A percentile compares a stretch with the other conserved stretches of the same genome.
Evolutionary conservation across 2,888 invertebrate genomes (phyloP).

Genomic region (Chaitophorus viminalis): DNA sequence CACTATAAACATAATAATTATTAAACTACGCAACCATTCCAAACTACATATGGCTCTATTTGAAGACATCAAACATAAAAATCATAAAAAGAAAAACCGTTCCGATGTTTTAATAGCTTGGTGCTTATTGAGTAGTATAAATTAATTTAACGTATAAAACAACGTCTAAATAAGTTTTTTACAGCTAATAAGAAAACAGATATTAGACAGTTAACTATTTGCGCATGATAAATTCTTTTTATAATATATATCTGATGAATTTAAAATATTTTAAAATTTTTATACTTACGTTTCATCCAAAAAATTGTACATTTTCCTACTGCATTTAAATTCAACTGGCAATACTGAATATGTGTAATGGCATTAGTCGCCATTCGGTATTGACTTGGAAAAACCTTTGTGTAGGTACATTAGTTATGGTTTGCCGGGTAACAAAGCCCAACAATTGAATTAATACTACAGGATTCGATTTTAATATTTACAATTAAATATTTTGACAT

Average conservation of each 20-base stretch:
- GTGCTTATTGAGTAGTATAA: neutral
- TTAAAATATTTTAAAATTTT: too few species aligned
- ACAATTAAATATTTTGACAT: slow-evolving; percentile 32
- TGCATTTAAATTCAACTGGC: neutral
- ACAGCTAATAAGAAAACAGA: neutral
- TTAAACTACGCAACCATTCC: neutral
- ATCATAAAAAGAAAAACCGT: slow-evolving; percentile 21
- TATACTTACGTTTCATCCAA: too few species aligned
- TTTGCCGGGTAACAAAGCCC: neutral
- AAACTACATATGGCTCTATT: too few species aligned
- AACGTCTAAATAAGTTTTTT: neutral
- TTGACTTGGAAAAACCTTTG: neutral
- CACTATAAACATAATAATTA: neutral
- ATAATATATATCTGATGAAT: too few species aligned
- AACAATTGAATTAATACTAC: slow-evolving; percentile 1
- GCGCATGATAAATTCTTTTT: neutral
- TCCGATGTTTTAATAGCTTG: neutral
- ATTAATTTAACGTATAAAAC: neutral
- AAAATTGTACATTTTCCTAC: too few species aligned
- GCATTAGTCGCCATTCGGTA: neutral
- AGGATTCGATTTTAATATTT: neutral
- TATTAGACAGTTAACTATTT: neutral
- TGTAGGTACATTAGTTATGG: neutral
- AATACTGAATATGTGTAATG: neutral
- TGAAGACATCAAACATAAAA: neutral